phyloP scores from a whole-genome alignment of 2,113 vertebrate species.

The Sigmodon hispidus region DNA sequence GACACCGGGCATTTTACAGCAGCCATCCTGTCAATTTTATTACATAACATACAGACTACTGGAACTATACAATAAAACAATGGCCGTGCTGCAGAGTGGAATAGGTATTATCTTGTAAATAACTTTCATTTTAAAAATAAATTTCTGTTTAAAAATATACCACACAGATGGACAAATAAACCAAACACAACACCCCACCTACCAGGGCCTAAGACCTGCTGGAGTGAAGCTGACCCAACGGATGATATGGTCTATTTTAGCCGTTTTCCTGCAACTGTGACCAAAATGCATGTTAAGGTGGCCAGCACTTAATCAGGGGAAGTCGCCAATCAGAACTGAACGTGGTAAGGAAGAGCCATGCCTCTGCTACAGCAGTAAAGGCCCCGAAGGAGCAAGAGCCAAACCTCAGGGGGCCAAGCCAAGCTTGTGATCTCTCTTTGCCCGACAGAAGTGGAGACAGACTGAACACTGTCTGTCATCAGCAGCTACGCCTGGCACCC shows the following conservation, averaged over 20 bases:
- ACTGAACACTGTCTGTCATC: neutral
- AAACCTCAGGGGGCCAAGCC: slow-evolving; percentile 12
- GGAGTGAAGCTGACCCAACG: neutral
- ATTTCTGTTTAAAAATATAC: slow-evolving; percentile 86
- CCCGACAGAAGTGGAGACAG: neutral
- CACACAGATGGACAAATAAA: slow-evolving; percentile 61
- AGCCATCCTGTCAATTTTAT: slow-evolving; percentile 75
- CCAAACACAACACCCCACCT: neutral
- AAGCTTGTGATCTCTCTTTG: neutral
- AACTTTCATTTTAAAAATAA: slow-evolving; percentile 85
- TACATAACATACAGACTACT: slow-evolving; percentile 82
- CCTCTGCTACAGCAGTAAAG: neutral
- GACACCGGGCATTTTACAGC: slow-evolving; percentile 78
- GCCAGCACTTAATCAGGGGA: slow-evolving; percentile 64
- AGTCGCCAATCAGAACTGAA: slow-evolving; percentile 42
- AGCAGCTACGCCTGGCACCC: neutral
- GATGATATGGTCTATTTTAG: neutral
- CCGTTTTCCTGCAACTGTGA: slow-evolving; percentile 76
- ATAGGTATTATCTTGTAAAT: slow-evolving; percentile 82
- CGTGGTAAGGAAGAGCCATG: neutral
- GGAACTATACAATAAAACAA: slow-evolving; percentile 83
- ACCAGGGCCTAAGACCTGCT: neutral
- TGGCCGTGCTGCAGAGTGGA: slow-evolving; percentile 83
- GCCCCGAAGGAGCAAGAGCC: neutral
- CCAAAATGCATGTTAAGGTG: slow-evolving; percentile 67